Percentiles rank a stretch among this genome's conserved stretches.
Evolutionary conservation across 2,888 invertebrate species (phyloP).

Genomic region (Callimorpha dominula): DNA sequence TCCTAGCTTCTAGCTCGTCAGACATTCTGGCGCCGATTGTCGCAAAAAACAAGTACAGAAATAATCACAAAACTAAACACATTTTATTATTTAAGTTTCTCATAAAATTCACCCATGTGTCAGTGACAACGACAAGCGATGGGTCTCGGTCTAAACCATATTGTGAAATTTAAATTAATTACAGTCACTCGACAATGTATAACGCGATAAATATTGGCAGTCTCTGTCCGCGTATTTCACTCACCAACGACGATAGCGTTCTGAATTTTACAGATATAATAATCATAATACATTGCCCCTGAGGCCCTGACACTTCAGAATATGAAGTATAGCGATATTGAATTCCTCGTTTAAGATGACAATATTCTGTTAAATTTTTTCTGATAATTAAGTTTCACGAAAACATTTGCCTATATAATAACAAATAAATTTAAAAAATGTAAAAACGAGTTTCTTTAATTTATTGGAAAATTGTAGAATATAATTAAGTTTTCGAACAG

Average conservation of each 20-base stretch:
- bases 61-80: slow-evolving; percentile 53
- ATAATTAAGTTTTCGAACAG: slow-evolving; percentile 36
- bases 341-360: not conserved
- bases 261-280: slow-evolving; percentile 25
- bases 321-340: not conserved
- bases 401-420: too few species aligned
- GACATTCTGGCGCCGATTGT: slow-evolving; percentile 82
- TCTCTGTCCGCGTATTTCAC: slow-evolving; percentile 21
- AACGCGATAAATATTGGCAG: slow-evolving; percentile 45
- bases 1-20: slow-evolving; percentile 83
- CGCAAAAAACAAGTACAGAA: slow-evolving; percentile 47
- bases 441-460: not conserved
- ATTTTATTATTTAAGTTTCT: slow-evolving; percentile 39
- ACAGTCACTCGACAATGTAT: slow-evolving; percentile 48
- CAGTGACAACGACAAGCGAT: slow-evolving; percentile 23
- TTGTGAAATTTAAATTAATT: slow-evolving; percentile 47
- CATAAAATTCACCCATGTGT: slow-evolving; percentile 29
- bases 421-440: not conserved
- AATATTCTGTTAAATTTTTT: not conserved
- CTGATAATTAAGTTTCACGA: too few species aligned
- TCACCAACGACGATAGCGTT: slow-evolving; percentile 45
- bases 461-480: too few species aligned
- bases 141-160: slow-evolving; percentile 25
- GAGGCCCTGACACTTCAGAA: not conserved
- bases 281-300: not conserved